Percentiles rank a stretch among this genome's conserved stretches.
phyloP scores from a whole-genome alignment of 2,113 vertebrate species.

The Dendropsophus ebraccatus region DNA sequence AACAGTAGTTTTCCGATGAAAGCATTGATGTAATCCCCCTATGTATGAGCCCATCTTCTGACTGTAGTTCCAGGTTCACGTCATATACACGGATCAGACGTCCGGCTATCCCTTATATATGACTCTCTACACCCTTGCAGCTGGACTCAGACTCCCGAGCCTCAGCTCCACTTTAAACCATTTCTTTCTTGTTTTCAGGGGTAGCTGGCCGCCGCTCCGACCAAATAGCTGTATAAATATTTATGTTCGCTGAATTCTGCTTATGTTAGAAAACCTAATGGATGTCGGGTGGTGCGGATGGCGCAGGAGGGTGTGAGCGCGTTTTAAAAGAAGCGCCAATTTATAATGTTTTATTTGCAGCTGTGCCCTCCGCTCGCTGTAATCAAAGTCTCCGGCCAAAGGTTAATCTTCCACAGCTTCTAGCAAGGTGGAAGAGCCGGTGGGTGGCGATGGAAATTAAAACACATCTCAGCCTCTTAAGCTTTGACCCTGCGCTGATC shows the following conservation, averaged over 20 bases:
- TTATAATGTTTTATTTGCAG: slow-evolving; percentile 26
- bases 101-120: background rate
- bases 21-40: too few relatives aligned
- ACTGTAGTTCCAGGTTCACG: too few relatives aligned
- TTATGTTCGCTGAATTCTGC: slow-evolving; percentile 41
- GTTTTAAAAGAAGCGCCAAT: slow-evolving; percentile 37
- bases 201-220: background rate
- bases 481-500: slow-evolving; percentile 18
- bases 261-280: slow-evolving; percentile 42
- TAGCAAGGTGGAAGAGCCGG: slow-evolving; percentile 25
- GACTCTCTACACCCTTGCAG: background rate
- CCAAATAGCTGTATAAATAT: slow-evolving; percentile 54
- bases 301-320: background rate
- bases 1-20: too few relatives aligned
- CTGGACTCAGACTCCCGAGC: slow-evolving; percentile 22
- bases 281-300: background rate
- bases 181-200: slow-evolving; percentile 42
- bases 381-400: slow-evolving; percentile 11
- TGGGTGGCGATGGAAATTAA: slow-evolving; percentile 40
- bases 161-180: slow-evolving; percentile 18
- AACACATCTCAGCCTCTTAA: slow-evolving; percentile 23
- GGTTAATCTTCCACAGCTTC: slow-evolving; percentile 16
- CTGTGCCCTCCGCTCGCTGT: background rate
- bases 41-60: too few relatives aligned
- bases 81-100: too few relatives aligned